Conservation (phyloP, 2,797 vertebrate species). For the Simalia tracyae region DNA sequence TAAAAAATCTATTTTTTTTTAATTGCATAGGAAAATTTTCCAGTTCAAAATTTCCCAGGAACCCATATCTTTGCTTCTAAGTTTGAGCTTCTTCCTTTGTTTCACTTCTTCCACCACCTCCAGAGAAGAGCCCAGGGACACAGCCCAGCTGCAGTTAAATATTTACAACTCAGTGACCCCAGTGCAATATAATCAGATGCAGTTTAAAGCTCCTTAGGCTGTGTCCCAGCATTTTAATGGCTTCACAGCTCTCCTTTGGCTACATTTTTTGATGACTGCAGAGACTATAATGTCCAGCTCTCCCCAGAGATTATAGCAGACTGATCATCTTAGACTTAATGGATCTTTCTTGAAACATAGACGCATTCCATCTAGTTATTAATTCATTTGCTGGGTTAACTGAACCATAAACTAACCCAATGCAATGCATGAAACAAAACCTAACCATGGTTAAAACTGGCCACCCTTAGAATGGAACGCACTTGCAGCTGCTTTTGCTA, state of each 20-base stretch:
- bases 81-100: not conserved
- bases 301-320: not conserved
- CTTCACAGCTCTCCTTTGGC: not conserved
- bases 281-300: not conserved
- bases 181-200: not conserved
- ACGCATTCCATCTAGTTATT: not conserved
- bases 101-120: not conserved
- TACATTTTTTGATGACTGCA: not conserved
- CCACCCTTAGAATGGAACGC: not conserved
- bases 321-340: not conserved
- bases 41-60: not conserved
- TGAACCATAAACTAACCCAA: not conserved
- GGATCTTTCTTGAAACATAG: not conserved
- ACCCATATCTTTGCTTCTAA: not conserved
- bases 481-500: not conserved
- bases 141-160: not conserved
- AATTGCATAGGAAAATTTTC: not conserved
- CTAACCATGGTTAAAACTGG: not conserved
- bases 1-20: too few relatives aligned
- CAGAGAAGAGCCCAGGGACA: not conserved
- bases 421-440: not conserved
- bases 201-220: not conserved
- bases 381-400: not conserved
- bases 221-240: not conserved
- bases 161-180: not conserved